A percentile compares a stretch with the other conserved stretches of the same genome.
phyloP scores from a whole-genome alignment of 2,888 invertebrate genomes.

The Leucophora obtusa region DNA sequence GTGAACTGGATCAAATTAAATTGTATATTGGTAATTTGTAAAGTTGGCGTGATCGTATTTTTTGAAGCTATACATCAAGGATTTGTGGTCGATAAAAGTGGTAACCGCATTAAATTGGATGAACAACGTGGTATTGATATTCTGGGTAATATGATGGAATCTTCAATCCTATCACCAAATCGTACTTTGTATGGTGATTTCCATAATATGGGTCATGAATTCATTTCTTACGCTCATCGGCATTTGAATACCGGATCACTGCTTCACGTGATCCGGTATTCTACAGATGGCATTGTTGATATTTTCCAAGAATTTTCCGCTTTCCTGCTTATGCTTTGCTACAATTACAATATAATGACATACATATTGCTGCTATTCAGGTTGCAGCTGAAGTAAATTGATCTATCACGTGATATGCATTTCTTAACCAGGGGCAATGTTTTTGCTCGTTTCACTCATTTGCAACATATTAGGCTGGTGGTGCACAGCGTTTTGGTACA shows the following conservation, averaged over 20 bases:
- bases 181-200: conserved; percentile 86
- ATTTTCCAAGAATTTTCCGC: conserved; percentile 85
- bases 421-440: conserved; percentile 88
- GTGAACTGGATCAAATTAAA: conserved; percentile 82
- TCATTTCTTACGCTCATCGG: conserved; percentile 84
- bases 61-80: conserved; percentile 83
- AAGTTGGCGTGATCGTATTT: conserved; percentile 87
- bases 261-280: conserved; percentile 93
- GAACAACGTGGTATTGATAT: conserved; percentile 87
- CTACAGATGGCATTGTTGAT: conserved; percentile 92
- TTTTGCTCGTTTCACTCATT: conserved; percentile 85
- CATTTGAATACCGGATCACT: conserved; percentile 87
- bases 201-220: conserved; percentile 90
- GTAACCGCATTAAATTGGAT: conserved; percentile 81
- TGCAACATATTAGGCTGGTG: conserved; percentile 83
- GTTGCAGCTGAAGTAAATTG: conserved; percentile 84
- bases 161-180: conserved; percentile 85
- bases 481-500: conserved; percentile 67
- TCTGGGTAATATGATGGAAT: conserved; percentile 89
- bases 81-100: conserved; percentile 76
- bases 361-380: conserved; percentile 81
- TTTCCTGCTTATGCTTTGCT: conserved; percentile 82
- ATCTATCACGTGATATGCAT: conserved; percentile 89
- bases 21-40: conserved; percentile 85
- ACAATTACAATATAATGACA: conserved; percentile 78